A percentile compares a stretch with the other conserved stretches of the same genome.
Evolutionary conservation across 2,797 vertebrate species (phyloP).

Genomic region (Strix occidentalis): DNA sequence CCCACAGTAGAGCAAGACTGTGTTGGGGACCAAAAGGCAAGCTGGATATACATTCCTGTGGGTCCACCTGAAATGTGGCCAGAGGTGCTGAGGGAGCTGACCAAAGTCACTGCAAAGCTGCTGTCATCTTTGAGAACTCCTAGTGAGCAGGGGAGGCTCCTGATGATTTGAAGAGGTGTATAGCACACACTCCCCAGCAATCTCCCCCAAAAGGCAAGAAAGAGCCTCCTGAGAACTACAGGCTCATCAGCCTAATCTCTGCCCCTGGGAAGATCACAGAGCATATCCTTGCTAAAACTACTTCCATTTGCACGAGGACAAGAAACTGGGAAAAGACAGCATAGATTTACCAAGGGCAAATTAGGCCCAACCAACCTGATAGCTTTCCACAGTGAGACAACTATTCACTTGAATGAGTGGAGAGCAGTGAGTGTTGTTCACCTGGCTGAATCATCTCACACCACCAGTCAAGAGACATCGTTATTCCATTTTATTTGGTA

Average conservation of each 20-base stretch:
- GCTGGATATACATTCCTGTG: not conserved
- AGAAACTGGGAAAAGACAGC: not conserved
- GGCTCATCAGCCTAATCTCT: not conserved
- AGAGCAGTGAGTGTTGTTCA: not conserved
- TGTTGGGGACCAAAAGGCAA: not conserved
- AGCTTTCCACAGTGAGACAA: not conserved
- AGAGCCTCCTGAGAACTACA: not conserved
- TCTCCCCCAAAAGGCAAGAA: not conserved
- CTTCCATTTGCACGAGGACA: not conserved
- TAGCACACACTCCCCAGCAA: rapidly evolving
- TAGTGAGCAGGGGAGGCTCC: not conserved
- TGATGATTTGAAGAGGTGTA: not conserved
- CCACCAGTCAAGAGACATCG: not conserved
- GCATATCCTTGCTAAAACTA: not conserved
- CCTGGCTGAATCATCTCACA: not conserved
- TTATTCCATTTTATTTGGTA: not conserved
- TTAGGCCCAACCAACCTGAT: not conserved
- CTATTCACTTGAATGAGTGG: not conserved
- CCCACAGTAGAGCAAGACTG: not conserved
- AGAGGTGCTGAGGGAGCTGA: not conserved
- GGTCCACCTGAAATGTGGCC: not conserved
- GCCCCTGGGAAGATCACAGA: not conserved
- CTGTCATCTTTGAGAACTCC: not conserved
- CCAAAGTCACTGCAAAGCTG: not conserved
- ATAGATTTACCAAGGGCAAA: not conserved